A percentile compares a stretch with the other conserved stretches of the same genome.
phyloP scores from a whole-genome alignment of 2,888 invertebrate species.

The Apotomis turbidana region DNA sequence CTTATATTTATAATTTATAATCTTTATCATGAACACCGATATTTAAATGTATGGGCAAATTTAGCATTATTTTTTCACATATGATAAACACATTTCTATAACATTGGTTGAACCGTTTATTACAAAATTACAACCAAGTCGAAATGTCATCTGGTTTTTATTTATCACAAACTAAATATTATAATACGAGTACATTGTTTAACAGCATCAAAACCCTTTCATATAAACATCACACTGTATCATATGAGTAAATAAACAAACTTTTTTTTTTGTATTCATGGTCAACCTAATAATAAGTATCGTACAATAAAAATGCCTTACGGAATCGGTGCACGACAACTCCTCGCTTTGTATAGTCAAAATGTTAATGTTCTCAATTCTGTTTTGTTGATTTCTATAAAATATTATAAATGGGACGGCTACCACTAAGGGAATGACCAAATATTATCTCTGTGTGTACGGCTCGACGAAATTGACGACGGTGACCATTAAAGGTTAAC shows the following conservation, averaged over 20 bases:
- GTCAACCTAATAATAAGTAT: conserved; percentile 74
- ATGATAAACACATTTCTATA: too few relatives aligned
- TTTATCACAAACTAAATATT: neutral
- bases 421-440: conserved; percentile 82
- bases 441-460: conserved; percentile 68
- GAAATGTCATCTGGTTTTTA: too few relatives aligned
- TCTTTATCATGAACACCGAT: too few relatives aligned
- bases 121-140: too few relatives aligned
- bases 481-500: conserved; percentile 6
- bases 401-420: conserved; percentile 83
- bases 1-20: too few relatives aligned
- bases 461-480: conserved; percentile 56
- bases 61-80: too few relatives aligned
- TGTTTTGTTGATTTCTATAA: conserved; percentile 84
- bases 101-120: too few relatives aligned
- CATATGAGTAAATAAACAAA: conserved; percentile 26
- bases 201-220: neutral
- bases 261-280: conserved; percentile 46
- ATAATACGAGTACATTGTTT: neutral
- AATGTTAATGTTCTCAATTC: conserved; percentile 77
- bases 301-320: conserved; percentile 70
- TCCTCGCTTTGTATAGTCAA: conserved; percentile 63
- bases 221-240: neutral
- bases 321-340: conserved; percentile 65
- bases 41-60: too few relatives aligned